Percentiles rank a stretch among this genome's conserved stretches.
Evolutionary conservation across 2,888 invertebrate species (phyloP).

Genomic region (Callyntrura guangdongensis): DNA sequence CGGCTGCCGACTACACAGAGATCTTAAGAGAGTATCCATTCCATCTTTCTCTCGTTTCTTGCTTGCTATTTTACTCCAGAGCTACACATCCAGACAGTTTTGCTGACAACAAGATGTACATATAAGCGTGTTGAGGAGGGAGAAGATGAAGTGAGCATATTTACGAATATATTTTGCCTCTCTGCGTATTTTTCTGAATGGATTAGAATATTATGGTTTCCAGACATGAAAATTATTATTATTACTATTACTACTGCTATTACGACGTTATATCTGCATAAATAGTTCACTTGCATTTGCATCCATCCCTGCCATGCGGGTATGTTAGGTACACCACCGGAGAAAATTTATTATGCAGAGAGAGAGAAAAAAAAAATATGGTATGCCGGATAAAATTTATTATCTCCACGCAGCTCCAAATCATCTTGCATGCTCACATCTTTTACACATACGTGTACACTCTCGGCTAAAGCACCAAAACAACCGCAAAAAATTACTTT

Average conservation of each 20-base stretch:
- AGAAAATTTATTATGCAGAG: too few species aligned
- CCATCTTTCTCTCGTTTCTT: too few species aligned
- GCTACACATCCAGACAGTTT: conserved; percentile 52
- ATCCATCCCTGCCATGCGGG: background rate
- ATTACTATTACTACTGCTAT: background rate
- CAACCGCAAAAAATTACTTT: background rate
- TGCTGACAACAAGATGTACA: conserved; percentile 58
- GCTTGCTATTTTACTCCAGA: too few species aligned
- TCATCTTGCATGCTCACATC: background rate
- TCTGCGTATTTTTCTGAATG: background rate
- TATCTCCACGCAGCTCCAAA: background rate
- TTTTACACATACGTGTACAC: background rate
- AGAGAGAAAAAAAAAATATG: background rate
- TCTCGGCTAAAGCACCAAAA: background rate
- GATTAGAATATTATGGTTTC: conserved; percentile 18
- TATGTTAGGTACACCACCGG: too few species aligned
- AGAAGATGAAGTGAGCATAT: conserved; percentile 43
- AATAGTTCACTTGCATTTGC: background rate
- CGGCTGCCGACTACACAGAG: conserved; percentile 13
- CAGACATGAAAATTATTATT: conserved; percentile 29
- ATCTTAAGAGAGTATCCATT: background rate
- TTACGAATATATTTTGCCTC: background rate
- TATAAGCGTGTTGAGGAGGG: too few species aligned
- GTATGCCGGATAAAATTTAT: background rate
- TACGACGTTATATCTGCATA: conserved; percentile 25